Conservation (phyloP, 2,113 vertebrate species). For the Todiramphus chloris region DNA sequence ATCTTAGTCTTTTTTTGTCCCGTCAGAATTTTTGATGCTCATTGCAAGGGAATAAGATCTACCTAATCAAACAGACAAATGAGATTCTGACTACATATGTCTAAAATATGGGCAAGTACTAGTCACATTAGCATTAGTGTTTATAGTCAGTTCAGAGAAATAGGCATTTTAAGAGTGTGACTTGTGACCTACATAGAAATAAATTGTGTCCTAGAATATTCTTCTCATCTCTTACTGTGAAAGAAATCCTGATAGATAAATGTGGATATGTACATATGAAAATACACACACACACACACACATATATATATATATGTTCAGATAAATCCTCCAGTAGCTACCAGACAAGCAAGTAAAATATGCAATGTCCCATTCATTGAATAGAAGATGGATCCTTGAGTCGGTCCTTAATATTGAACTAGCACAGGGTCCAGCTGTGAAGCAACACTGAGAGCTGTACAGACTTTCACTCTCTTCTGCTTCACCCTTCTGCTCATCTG, state of each 20-base stretch:
- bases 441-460: not conserved
- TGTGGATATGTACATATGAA: not conserved
- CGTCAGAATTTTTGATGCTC: not conserved
- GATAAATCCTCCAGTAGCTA: not conserved
- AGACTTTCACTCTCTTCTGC: not conserved
- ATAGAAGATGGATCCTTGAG: rapidly evolving
- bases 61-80: not conserved
- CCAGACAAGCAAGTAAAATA: not conserved
- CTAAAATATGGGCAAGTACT: not conserved
- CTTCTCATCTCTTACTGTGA: not conserved
- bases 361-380: not conserved
- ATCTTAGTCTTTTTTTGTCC: not conserved
- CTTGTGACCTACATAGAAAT: not conserved
- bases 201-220: not conserved
- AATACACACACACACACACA: not conserved
- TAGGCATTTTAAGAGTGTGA: not conserved
- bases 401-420: not conserved
- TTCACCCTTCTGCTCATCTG: not conserved
- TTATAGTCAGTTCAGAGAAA: not conserved
- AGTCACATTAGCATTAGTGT: not conserved
- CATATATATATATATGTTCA: not conserved
- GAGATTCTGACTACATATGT: not conserved
- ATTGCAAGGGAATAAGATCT: not conserved
- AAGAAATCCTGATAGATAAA: not conserved
- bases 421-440: not conserved